phyloP scores from a whole-genome alignment of 2,797 vertebrate species.

The Poeciliopsis paucimaculata region DNA sequence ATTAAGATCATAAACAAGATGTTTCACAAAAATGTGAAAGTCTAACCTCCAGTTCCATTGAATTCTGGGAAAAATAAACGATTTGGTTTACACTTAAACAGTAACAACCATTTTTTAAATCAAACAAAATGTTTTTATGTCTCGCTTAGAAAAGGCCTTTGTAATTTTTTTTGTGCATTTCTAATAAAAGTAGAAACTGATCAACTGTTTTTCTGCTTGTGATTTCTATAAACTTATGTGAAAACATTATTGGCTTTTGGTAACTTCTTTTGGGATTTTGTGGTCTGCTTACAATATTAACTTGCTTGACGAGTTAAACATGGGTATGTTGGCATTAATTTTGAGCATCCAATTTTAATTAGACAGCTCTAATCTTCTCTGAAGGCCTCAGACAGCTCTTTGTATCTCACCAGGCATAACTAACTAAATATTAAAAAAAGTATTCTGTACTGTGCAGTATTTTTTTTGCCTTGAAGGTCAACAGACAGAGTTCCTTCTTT shows the following conservation, averaged over 20 bases:
- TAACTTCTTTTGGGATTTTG: not conserved
- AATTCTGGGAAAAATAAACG: not conserved
- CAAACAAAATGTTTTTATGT: not conserved
- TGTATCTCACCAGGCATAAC: not conserved
- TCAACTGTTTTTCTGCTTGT: no score
- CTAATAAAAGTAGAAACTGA: no score
- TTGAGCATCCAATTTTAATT: not conserved
- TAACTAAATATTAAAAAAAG: not conserved
- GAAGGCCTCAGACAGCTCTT: not conserved
- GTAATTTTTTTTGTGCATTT: no score
- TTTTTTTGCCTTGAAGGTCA: not conserved
- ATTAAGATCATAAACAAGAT: not conserved
- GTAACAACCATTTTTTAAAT: not conserved
- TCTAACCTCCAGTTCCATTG: not conserved
- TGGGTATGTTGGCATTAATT: not conserved
- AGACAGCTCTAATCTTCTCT: not conserved
- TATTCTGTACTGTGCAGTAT: not conserved
- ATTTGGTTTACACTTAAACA: not conserved
- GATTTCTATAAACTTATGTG: no score
- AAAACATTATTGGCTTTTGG: not conserved
- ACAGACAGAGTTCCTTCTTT: slow-evolving; percentile 15
- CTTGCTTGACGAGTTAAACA: not conserved
- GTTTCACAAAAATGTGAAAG: not conserved
- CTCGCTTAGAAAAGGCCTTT: not conserved
- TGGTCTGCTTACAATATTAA: not conserved